Percentiles rank a stretch among this genome's conserved stretches.
phyloP scores from a whole-genome alignment of 1,140 invertebrate species.

The Pseudobourletiella spinata region DNA sequence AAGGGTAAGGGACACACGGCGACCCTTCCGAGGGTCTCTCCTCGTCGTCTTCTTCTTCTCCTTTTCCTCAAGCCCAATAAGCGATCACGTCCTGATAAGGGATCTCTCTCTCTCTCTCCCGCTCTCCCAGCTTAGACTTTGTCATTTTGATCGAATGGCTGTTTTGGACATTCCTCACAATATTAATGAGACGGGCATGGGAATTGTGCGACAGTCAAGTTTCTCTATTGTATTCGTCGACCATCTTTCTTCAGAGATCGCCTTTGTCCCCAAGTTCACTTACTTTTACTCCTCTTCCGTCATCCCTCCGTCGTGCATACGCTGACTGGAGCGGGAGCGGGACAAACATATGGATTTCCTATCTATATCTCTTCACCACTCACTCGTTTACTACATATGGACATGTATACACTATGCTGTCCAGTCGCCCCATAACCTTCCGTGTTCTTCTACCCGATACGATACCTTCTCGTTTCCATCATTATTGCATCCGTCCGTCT shows the following conservation, averaged over 20 bases:
- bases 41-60: slow-evolving; percentile 4
- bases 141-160: slow-evolving; percentile 28
- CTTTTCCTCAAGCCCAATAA: slow-evolving; percentile 18
- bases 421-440: too few species aligned
- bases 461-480: too few species aligned
- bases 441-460: too few species aligned
- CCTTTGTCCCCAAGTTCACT: slow-evolving; percentile 11
- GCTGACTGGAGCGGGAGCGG: background rate
- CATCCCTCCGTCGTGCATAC: background rate
- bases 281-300: background rate
- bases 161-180: slow-evolving; percentile 29
- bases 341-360: too few species aligned
- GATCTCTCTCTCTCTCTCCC: slow-evolving; percentile 14
- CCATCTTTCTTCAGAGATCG: slow-evolving; percentile 18
- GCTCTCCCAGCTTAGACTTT: slow-evolving; percentile 13
- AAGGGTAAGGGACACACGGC: slow-evolving; percentile 17
- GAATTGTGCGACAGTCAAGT: slow-evolving; percentile 25
- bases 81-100: slow-evolving; percentile 27
- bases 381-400: background rate
- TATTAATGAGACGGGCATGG: slow-evolving; percentile 29
- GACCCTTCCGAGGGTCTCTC: slow-evolving; percentile 20
- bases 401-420: background rate
- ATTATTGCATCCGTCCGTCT: too few species aligned
- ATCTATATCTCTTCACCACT: too few species aligned
- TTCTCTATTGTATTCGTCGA: slow-evolving; percentile 13